phyloP scores from a whole-genome alignment of 2,797 vertebrate genomes.

The Diceros bicornis region DNA sequence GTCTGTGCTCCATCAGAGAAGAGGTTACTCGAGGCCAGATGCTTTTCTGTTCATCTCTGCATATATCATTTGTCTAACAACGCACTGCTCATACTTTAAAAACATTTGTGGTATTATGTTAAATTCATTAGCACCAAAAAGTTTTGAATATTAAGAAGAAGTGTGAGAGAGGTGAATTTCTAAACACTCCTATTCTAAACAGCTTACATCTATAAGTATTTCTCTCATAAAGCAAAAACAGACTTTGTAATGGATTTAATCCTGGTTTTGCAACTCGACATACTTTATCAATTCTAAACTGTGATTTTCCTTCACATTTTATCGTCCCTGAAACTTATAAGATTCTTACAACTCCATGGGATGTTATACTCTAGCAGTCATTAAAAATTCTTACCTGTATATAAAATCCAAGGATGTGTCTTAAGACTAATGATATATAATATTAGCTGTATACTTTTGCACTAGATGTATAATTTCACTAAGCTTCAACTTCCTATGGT shows the following conservation, averaged over 20 bases:
- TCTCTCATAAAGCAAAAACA: not conserved
- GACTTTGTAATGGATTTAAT: not conserved
- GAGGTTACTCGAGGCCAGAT: not conserved
- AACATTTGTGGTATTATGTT: not conserved
- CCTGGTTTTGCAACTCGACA: not conserved
- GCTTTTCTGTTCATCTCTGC: not conserved
- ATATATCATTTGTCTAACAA: not conserved
- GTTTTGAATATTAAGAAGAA: not conserved
- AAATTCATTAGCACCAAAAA: not conserved
- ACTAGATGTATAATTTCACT: not conserved
- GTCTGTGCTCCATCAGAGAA: not conserved
- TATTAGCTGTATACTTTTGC: not conserved
- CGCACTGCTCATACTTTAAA: not conserved
- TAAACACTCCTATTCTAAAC: not conserved
- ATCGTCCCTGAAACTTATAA: conserved; percentile 19
- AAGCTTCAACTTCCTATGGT: not conserved
- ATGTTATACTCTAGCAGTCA: not conserved
- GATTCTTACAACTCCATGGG: not conserved
- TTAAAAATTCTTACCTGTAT: not conserved
- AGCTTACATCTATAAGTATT: not conserved
- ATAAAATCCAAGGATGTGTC: not conserved
- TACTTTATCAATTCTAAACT: not conserved
- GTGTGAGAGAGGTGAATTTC: not conserved
- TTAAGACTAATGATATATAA: not conserved
- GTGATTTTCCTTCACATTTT: not conserved